Conservation (phyloP, 2,797 vertebrate species). For the Thunnus albacares region DNA sequence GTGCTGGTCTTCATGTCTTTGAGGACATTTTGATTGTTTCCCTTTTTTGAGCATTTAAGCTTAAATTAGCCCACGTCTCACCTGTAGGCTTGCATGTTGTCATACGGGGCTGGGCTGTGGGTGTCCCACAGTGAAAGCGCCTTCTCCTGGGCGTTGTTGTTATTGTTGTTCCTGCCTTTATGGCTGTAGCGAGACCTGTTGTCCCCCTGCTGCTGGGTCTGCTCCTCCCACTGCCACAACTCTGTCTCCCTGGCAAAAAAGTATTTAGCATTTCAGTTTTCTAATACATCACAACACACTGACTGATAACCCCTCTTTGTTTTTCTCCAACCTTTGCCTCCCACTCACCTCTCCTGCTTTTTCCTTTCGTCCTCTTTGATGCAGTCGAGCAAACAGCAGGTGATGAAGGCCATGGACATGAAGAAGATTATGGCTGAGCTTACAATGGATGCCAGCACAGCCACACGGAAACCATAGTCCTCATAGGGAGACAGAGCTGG, state of each 20-base stretch:
- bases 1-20: neutral
- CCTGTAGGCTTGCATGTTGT: conserved; percentile 84
- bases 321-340: neutral
- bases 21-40: neutral
- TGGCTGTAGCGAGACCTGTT: conserved; percentile 81
- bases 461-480: conserved; percentile 92
- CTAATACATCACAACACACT: neutral
- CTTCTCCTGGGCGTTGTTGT: conserved; percentile 80
- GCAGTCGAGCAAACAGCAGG: conserved; percentile 92
- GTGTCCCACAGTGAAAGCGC: conserved; percentile 50
- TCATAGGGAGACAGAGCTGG: conserved; percentile 86
- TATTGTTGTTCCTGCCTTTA: conserved; percentile 89
- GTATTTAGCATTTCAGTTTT: conserved; percentile 15
- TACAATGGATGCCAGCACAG: conserved; percentile 91
- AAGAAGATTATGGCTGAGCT: conserved; percentile 92
- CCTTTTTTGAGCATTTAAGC: neutral
- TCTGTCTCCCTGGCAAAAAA: conserved; percentile 83
- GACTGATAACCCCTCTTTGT: neutral
- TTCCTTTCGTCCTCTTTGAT: conserved; percentile 86
- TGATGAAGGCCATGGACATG: conserved; percentile 94
- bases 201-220: conserved; percentile 81
- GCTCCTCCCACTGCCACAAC: conserved; percentile 86
- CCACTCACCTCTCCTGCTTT: conserved; percentile 75
- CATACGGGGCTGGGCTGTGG: conserved; percentile 60
- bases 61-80: conserved; percentile 65